Percentiles rank a stretch among this genome's conserved stretches.
phyloP scores from a whole-genome alignment of 2,113 vertebrate species.

The Rhinopomastus cyanomelas region DNA sequence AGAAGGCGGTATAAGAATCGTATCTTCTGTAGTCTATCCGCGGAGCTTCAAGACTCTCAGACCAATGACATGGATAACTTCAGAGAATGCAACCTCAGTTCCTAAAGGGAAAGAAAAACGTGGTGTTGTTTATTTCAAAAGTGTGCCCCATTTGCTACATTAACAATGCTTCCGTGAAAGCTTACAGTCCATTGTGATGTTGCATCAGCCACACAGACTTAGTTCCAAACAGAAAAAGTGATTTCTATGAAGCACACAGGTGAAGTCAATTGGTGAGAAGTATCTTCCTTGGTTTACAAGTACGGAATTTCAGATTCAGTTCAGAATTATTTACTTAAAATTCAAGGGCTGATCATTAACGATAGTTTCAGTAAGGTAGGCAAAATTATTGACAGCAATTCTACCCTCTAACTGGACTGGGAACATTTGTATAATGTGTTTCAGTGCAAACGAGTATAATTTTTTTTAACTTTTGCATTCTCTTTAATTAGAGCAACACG shows the following conservation, averaged over 20 bases:
- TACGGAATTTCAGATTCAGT: neutral
- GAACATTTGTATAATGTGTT: neutral
- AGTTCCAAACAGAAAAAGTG: neutral
- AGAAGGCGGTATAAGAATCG: conserved; percentile 45
- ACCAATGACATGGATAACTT: conserved; percentile 45
- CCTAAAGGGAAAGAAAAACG: conserved; percentile 67
- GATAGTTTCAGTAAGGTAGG: neutral
- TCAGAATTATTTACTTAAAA: neutral
- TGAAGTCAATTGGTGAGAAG: neutral
- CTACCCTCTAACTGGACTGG: neutral
- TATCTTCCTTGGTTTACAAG: neutral
- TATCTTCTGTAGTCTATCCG: conserved; percentile 59
- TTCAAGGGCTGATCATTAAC: neutral
- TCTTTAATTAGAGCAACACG: neutral
- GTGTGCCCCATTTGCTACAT: neutral
- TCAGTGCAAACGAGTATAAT: neutral
- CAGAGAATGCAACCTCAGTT: conserved; percentile 62
- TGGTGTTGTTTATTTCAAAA: neutral
- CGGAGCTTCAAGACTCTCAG: conserved; percentile 59
- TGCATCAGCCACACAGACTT: neutral
- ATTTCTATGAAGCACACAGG: neutral
- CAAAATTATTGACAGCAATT: neutral
- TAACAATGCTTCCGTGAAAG: neutral
- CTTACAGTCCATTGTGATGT: neutral
- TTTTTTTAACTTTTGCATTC: neutral